Evolutionary conservation across 2,888 invertebrate species (phyloP), one percentile per base, ranked within the genome.

Genomic region (Lottia scabra): DNA sequence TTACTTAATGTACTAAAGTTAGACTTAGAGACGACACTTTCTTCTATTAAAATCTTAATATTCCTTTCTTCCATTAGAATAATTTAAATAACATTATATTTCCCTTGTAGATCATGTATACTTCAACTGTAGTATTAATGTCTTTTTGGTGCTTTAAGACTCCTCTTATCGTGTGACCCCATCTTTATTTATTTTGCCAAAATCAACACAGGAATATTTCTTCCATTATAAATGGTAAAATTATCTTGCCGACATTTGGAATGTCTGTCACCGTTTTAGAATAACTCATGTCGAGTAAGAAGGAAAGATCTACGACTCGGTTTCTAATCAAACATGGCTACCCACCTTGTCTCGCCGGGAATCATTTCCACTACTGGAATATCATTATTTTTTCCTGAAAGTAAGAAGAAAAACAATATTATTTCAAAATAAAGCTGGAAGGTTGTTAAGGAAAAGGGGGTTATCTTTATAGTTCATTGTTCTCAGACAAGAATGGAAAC

Each of bases 181-280:
- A 23, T 56, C 56, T 56, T 56, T 56, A 23, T 56, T 56, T 56
- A 23, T 56, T 56, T 56, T 56, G 56, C 56, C 56, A 56, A 56
- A 56, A 56, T 56, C 56, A 56, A 56, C 56, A 56, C 23, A 12
- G 10, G 15, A 19, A 56, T 56, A 56, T 56, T 56, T 56, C 23
- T 56, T 56, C 56, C 56, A 56, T 56, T 23, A 56, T 19, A 23
- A 56, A 56, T 56, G 19, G 56, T 56, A 56, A 56, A 56, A 56
- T 56, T 56, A 56, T 56, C 56, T 56, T 23, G 19, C 23, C 56
- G 56, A 56, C 56, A 56, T 56, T 56, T 56, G 19, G 56, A 56
- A 56, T 23, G 56, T 56, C 56, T 56, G 56, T 56, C 56, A 56
- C 56, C 56, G 10, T 12, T 56, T 56, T 23, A 56, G 23, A 56